Evolutionary conservation across 2,797 vertebrate species (phyloP), one percentile per base, ranked within the genome.

Genomic region (Tokudaia muenninki): DNA sequence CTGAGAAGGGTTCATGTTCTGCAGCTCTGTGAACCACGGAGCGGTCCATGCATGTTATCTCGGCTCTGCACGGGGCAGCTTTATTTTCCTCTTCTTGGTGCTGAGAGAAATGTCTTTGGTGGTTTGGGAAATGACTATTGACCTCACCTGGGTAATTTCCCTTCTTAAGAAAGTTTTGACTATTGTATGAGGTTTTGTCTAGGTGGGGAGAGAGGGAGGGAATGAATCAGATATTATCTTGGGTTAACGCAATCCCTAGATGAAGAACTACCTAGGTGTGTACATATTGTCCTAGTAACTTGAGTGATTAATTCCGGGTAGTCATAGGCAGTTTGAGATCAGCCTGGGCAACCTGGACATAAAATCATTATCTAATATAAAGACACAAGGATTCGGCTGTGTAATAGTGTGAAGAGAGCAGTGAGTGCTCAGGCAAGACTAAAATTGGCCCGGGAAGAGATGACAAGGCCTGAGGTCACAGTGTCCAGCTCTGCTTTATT

Each of bases 1-100:
- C 95, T 3, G 90, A 95, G 87, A 97, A 92, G 83, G 96, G 97
- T 97, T 97, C 34, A 13, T 90, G 82, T 97, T 94, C 89, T 90
- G 90, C 12, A 61, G 59, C 75, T 96, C 47, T 70, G 91, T 87
- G 89, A 8, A 80, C 87, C 94, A 31, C 47, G 92, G 52, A 92
- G 79, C 55, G 96, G 74, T 92, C 91, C 63, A 12, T 95, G 90
- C 34, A 17, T 93, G 83, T 29, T 91, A 65, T 92, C 97, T 97
- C 80, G 87, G 16, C 61, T 6, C 34, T 87, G 74, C 59, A 59
- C 10, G 3, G 21, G 82, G 41, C 4, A 24, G 52, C 31, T 92
- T 81, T 91, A 24, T 57, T 70, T 90, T 90, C 63, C 74, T 88
- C 31, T 78, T 79, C 89, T 84, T 55, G 22, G 22, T 83, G 81